Conservation (phyloP, 2,113 vertebrate species). For the Mirza zaza region DNA sequence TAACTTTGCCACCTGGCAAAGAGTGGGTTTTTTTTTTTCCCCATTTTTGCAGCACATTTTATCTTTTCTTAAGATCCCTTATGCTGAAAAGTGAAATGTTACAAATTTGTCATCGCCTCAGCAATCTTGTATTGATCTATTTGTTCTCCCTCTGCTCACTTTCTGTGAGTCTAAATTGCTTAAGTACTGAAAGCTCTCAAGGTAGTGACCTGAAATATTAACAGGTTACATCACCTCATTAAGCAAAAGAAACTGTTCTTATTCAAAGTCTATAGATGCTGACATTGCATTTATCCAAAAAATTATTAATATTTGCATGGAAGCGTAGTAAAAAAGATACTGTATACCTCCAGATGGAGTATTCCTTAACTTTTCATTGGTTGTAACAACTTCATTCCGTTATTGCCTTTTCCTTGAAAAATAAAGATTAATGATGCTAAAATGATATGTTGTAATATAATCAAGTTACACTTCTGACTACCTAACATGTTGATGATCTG, state of each 20-base stretch:
- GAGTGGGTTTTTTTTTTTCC: neutral
- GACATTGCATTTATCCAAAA: conserved; percentile 62
- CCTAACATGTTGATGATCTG: conserved; percentile 58
- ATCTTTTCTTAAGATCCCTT: conserved; percentile 50
- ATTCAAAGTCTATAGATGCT: conserved; percentile 64
- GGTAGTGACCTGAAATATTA: conserved; percentile 74
- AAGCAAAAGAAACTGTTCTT: conserved; percentile 72
- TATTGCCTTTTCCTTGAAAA: conserved; percentile 57
- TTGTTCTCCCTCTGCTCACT: conserved; percentile 64
- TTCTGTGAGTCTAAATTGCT: conserved; percentile 64
- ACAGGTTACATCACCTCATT: conserved; percentile 76
- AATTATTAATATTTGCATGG: conserved; percentile 6
- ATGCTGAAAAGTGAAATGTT: conserved; percentile 44
- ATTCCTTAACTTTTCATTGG: conserved; percentile 35
- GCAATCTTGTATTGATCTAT: conserved; percentile 70
- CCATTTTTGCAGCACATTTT: neutral
- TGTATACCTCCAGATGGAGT: neutral
- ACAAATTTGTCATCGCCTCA: conserved; percentile 34
- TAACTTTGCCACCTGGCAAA: neutral
- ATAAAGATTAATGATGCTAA: conserved; percentile 64
- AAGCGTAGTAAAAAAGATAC: neutral
- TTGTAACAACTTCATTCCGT: neutral
- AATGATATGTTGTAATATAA: conserved; percentile 59
- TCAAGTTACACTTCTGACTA: conserved; percentile 39
- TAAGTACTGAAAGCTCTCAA: conserved; percentile 67